Conservation (phyloP, 2,888 invertebrate species). For the Agonopterix subpropinquella region DNA sequence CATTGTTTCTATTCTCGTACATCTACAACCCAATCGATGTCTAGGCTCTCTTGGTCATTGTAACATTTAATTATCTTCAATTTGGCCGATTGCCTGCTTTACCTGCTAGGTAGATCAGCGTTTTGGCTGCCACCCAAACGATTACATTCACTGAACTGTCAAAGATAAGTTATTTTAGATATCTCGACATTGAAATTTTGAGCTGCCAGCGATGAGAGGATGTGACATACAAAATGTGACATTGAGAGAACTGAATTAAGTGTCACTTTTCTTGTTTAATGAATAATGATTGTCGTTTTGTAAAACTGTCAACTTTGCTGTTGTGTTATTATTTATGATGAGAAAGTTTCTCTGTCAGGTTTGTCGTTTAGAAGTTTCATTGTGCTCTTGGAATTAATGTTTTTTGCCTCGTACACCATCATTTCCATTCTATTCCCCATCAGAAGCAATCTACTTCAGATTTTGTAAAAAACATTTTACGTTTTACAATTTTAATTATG, state of each 20-base stretch:
- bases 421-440: too few relatives aligned
- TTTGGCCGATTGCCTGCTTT: conserved; percentile 68
- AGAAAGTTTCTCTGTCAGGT: too few relatives aligned
- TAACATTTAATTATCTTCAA: conserved; percentile 68
- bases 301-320: conserved; percentile 12
- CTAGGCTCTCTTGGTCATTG: conserved; percentile 58
- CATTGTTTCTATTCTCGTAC: conserved; percentile 1
- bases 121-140: conserved; percentile 57
- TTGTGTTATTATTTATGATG: too few relatives aligned
- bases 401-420: too few relatives aligned
- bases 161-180: conserved; percentile 74
- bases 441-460: too few relatives aligned
- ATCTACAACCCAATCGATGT: conserved; percentile 40
- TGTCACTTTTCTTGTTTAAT: conserved; percentile 19
- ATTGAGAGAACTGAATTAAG: conserved; percentile 32
- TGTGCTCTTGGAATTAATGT: too few relatives aligned
- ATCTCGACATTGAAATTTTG: conserved; percentile 63
- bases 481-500: too few relatives aligned
- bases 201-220: conserved; percentile 32
- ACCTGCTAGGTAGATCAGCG: conserved; percentile 64
- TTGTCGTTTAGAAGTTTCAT: too few relatives aligned
- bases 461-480: too few relatives aligned
- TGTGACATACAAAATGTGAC: conserved; percentile 38
- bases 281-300: conserved; percentile 16
- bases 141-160: conserved; percentile 71